Evolutionary conservation across 2,113 vertebrate genomes (phyloP), one percentile per base, ranked within the genome.

Genomic region (Dascyllus trimaculatus): DNA sequence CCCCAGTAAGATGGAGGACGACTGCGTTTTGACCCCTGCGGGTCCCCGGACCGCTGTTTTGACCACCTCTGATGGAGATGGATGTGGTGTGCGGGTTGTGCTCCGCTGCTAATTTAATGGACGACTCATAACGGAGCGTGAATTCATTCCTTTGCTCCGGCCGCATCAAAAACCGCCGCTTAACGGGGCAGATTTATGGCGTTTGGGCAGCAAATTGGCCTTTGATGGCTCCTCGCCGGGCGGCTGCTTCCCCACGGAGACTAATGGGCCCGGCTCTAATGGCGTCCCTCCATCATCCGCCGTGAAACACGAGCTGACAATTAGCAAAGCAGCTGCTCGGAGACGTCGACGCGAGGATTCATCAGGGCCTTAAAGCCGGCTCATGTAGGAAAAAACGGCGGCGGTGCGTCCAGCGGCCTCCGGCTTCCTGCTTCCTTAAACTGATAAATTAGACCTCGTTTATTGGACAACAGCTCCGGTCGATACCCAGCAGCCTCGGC

Each of bases 381-480:
- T 77, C 79, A 73, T 32, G 78, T 49, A 48, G 48, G 53, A 57
- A 90, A 89, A 86, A 86, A 85, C 32, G 2, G 32, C 32, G 9
- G 32, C 32, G 32, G 6, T 35, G 1, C 4, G 32, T 35, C 26
- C 26, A n/a, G 26, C 26, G 26, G 26, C 26, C 5, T n/a, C n/a
- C 26, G 26, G 29, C 29, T 29, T 29, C 29, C 29, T 29, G 29
- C 29, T 29, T 29, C 29, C 32, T 10, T 35, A 98, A 98, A 97
- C 97, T 98, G 97, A 99, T 97, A 96, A 98, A 98, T 98, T 98
- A 98, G 96, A 96, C 95, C 96, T 97, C 95, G 95, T 97, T 98
- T 97, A 98, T 97, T 96, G 97, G 97, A 96, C 96, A 96, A 94
- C 94, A 95, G 95, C 97, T 95, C 95, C 94, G 96, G 93, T 93